Conservation (phyloP, 2,888 invertebrate species). For the Ochlodes sylvanus region DNA sequence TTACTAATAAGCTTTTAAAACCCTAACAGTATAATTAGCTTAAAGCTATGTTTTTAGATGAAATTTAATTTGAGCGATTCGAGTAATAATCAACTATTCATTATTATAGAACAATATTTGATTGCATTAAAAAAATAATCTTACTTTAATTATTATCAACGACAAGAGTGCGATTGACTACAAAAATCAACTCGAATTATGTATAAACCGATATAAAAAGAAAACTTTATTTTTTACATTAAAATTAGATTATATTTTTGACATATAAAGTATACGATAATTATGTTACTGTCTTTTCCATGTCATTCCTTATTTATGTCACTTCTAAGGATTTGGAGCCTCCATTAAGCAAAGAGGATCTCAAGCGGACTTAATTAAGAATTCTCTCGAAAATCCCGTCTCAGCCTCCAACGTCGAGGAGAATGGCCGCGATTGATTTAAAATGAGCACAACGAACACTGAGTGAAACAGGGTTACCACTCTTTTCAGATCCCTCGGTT, state of each 20-base stretch:
- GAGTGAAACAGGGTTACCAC: constrained; percentile 53
- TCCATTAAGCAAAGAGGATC: constrained; percentile 81
- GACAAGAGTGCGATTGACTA: too few species aligned
- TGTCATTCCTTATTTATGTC: constrained; percentile 66
- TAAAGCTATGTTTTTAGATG: too few species aligned
- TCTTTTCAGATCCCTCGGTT: neutral
- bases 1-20: too few species aligned
- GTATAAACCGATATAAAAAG: too few species aligned
- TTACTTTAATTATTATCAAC: too few species aligned
- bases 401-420: constrained; percentile 60
- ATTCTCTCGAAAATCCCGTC: constrained; percentile 80
- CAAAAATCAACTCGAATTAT: too few species aligned
- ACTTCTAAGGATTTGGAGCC: constrained; percentile 71
- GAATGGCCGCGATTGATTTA: constrained; percentile 81
- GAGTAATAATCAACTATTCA: too few species aligned
- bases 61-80: too few species aligned
- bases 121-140: too few species aligned
- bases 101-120: too few species aligned
- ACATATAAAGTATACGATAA: constrained; percentile 8
- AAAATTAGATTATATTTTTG: constrained; percentile 2
- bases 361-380: constrained; percentile 78
- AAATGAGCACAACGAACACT: constrained; percentile 77
- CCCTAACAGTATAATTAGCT: too few species aligned
- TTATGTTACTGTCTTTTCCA: constrained; percentile 57
- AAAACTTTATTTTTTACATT: constrained; percentile 9